These are phyloP conservation scores for Epicampocera succincta DNA, from an alignment of 2,888 invertebrate species.

Conservation along the genomic window DNA sequence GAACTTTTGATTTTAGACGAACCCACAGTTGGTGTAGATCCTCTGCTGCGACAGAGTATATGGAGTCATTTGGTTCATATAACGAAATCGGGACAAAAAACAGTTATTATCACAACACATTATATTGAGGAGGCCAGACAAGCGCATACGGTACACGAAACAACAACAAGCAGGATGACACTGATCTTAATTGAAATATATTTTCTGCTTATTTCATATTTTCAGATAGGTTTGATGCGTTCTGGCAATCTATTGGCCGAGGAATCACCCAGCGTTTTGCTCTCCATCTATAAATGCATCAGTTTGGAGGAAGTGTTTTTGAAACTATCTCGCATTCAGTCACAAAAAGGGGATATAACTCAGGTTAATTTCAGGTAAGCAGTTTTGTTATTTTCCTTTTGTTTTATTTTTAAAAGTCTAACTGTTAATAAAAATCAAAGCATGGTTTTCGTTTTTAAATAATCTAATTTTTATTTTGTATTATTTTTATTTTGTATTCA, in stretches of 20 bases:
- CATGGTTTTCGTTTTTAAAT: slow-evolving; percentile 33
- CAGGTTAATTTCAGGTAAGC: slow-evolving; percentile 81
- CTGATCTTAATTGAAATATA: background rate
- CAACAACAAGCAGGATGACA: background rate
- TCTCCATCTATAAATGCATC: slow-evolving; percentile 91
- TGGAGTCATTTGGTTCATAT: slow-evolving; percentile 96
- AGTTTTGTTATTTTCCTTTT: slow-evolving; percentile 12
- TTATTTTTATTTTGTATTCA: slow-evolving; percentile 48
- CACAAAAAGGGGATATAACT: slow-evolving; percentile 83
- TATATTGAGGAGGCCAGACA: slow-evolving; percentile 97
- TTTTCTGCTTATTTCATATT: slow-evolving; percentile 8
- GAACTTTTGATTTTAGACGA: slow-evolving; percentile 95
- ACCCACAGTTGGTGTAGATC: slow-evolving; percentile 96
- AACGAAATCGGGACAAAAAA: slow-evolving; percentile 93
- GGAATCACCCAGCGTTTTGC: slow-evolving; percentile 91
- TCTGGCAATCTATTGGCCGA: slow-evolving; percentile 95
- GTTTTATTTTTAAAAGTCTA: slow-evolving; percentile 24
- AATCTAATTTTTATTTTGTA: slow-evolving; percentile 42
- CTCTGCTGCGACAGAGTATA: slow-evolving; percentile 93
- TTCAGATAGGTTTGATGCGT: slow-evolving; percentile 96
- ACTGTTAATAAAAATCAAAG: slow-evolving; percentile 17
- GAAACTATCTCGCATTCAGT: slow-evolving; percentile 91
- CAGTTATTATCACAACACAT: slow-evolving; percentile 95
- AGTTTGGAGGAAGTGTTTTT: slow-evolving; percentile 96
- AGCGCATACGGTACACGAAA: slow-evolving; percentile 89